A percentile compares a stretch with the other conserved stretches of the same genome.
Evolutionary conservation across 1,140 invertebrate species (phyloP).

Genomic region (Hormaphis cornu): DNA sequence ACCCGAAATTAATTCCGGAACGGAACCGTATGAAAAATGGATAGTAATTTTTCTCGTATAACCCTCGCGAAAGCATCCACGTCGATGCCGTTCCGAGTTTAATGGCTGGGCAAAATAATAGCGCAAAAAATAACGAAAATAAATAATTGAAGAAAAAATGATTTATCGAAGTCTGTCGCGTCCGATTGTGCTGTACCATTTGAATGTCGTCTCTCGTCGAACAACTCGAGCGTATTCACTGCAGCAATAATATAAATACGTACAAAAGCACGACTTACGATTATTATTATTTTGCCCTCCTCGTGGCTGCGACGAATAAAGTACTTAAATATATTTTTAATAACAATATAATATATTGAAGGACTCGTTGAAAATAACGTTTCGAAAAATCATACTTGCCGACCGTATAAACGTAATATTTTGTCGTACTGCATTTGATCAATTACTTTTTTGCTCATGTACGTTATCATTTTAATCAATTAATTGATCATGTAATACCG

Average conservation of each 20-base stretch:
- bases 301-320: no score
- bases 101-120: background rate
- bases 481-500: no score
- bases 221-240: background rate
- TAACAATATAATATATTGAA: no score
- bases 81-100: background rate
- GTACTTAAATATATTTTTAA: no score
- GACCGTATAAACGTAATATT: no score
- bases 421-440: no score
- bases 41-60: background rate
- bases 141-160: background rate
- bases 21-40: no score
- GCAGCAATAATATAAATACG: no score
- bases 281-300: background rate
- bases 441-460: no score
- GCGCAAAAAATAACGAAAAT: background rate
- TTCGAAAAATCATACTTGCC: no score
- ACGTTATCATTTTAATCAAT: no score
- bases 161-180: background rate
- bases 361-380: no score
- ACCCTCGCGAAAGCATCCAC: background rate
- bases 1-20: background rate
- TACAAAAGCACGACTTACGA: background rate
- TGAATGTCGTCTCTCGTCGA: conserved; percentile 2
- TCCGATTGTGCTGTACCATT: background rate